Conservation (phyloP, 2,113 vertebrate genomes). For the Cynocephalus volans region DNA sequence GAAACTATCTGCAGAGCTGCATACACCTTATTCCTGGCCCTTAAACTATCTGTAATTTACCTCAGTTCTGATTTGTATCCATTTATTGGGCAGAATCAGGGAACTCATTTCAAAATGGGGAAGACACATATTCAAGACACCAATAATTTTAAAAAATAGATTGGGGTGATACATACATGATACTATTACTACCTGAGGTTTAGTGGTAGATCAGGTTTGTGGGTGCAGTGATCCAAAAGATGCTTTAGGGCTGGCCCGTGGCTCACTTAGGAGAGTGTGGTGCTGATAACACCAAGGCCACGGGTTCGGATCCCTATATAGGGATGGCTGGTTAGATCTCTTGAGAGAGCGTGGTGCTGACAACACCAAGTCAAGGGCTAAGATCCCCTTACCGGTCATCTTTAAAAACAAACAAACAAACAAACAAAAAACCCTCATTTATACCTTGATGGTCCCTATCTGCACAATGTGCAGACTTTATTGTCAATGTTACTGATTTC, state of each 20-base stretch:
- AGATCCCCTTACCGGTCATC: too few relatives aligned
- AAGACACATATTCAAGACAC: not conserved
- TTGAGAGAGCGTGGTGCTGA: too few relatives aligned
- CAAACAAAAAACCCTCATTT: too few relatives aligned
- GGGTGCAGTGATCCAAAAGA: not conserved
- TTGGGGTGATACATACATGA: not conserved
- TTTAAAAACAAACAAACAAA: too few relatives aligned
- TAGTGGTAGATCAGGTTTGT: not conserved
- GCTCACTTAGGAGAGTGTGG: too few relatives aligned
- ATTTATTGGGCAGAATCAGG: not conserved
- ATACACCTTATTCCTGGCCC: not conserved
- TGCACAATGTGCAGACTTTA: too few relatives aligned
- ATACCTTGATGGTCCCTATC: too few relatives aligned
- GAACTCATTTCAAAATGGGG: not conserved
- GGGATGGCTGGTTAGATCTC: too few relatives aligned
- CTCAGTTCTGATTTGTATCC: not conserved
- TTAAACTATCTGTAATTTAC: not conserved
- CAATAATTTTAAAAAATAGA: not conserved
- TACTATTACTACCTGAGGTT: not conserved
- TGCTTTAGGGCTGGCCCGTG: not conserved
- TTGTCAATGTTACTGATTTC: too few relatives aligned
- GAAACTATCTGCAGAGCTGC: not conserved
- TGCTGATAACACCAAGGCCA: too few relatives aligned
- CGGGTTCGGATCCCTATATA: too few relatives aligned
- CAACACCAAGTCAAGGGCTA: too few relatives aligned